Base-by-base conservation (phyloP, 92 coral and sea anemone species). In the Paramuricea clavata region DNA sequence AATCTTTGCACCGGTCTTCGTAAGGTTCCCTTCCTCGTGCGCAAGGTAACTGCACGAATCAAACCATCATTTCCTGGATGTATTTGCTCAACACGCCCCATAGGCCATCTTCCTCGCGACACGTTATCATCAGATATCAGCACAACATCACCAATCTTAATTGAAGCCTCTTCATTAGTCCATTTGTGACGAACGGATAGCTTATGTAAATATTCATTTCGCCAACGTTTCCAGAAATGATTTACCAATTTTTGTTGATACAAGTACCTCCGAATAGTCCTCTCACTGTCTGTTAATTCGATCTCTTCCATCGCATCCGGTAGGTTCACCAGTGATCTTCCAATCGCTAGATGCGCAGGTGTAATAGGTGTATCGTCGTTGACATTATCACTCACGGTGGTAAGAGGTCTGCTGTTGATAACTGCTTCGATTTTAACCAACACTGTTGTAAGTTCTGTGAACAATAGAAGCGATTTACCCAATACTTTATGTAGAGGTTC, bases 281-380 rank as follows among this genome's bases (percentile, higher is more conserved):
- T 68, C 36, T 64, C 67, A 27, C 56, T 49, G 67, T 39, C 41
- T 22, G 47, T 69, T 19, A 54, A 16, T 56, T 32, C 19, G 78
- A 3, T 39, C 13, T 69, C 73, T 31, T 87, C 73, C 28, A 16
- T 17, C 12, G 44, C 59, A 17, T 87, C 82, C 15, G 87, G 87
- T 72, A 87, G 28, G 23, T 25, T 49, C 15, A 16, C 10, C 2
- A 87, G 49, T 59, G 82, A 76, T 71, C 87, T 70, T 21, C 91
- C 91, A 33, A 87, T 49, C 17, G 86, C 81, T 27, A 87, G 61
- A 71, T 87, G 90, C 5, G 90, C 90, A 0, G 86, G 87, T 19
- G 87, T 87, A 9, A 87, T 81, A 39, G 83, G 87, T 31, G 67
- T 39, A 12, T 50, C 81, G 57, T 81, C 91, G 72, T 82, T 54